These are phyloP conservation scores for Coregonus clupeaformis DNA, from an alignment of 2,113 vertebrate species.

Conservation along the genomic window DNA sequence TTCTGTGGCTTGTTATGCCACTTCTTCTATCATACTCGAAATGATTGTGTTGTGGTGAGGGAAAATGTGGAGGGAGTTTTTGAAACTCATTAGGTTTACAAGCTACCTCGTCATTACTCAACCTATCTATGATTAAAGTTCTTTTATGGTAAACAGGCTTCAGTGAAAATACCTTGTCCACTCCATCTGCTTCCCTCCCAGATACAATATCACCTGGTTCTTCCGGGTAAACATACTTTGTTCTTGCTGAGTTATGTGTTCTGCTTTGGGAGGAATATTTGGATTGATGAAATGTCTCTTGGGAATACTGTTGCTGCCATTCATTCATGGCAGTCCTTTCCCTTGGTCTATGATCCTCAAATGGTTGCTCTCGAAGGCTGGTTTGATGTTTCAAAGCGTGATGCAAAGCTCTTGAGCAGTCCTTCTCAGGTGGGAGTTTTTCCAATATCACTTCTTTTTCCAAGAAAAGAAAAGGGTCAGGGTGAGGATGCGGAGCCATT, in stretches of 20 bases:
- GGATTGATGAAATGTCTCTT: constrained; percentile 33
- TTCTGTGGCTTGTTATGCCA: constrained; percentile 22
- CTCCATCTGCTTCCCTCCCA: constrained; percentile 53
- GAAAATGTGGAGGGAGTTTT: constrained; percentile 15
- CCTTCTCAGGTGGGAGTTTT: constrained; percentile 27
- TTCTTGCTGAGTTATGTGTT: constrained; percentile 31
- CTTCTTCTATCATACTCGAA: constrained; percentile 18
- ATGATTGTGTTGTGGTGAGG: constrained; percentile 12
- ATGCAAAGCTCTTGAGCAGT: constrained; percentile 1
- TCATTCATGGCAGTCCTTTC: constrained; percentile 35
- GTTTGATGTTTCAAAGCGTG: constrained; percentile 23
- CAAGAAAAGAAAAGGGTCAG: constrained; percentile 30
- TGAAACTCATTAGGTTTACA: constrained; percentile 19
- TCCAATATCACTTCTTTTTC: constrained; percentile 25
- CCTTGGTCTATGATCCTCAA: constrained; percentile 45
- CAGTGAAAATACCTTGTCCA: constrained; percentile 73
- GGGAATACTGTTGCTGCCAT: constrained; percentile 28
- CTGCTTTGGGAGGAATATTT: constrained; percentile 20
- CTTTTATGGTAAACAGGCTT: constrained; percentile 76
- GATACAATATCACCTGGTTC: constrained; percentile 31
- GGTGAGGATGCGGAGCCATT: constrained; percentile 45
- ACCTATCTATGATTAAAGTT: constrained; percentile 19
- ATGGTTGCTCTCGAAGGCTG: constrained; percentile 44
- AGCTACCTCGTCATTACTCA: constrained; percentile 16
- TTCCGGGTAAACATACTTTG: constrained; percentile 5